Evolutionary conservation across 2,113 vertebrate genomes (phyloP), one percentile per base, ranked within the genome.

Genomic region (Anoplopoma fimbria): DNA sequence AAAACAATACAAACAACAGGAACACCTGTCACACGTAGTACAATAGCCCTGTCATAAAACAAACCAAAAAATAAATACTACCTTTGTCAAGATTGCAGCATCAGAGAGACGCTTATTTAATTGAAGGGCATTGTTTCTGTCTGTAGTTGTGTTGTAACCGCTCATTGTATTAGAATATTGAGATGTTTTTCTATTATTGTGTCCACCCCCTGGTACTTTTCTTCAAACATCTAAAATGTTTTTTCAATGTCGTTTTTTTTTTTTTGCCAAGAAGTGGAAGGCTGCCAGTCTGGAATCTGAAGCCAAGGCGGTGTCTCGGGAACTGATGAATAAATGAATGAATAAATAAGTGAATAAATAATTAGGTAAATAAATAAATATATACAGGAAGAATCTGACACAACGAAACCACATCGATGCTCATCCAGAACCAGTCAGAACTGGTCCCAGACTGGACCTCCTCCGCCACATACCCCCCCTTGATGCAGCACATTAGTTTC

Each of bases 401-500:
- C 13, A 9, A 51, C 15, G 15, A 68, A 72, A 29, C 7, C 36
- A 14, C 69, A 51, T 33, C 29, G 63, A 3, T 0, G 51, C 61
- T 36, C 36, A 25, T 38, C 47, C 51, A 65, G 77, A 75, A 53
- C 34, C 49, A 4, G 47, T 47, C 31, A 7, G 19, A 79, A 40
- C 87, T 29, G 49, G 0, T 72, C 73, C 79, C 81, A 58, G 81
- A 73, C 74, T 67, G 74, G 75, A 82, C 49, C 73, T 42, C 78
- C 76, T 69, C 33, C 61, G 27, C 79, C 60, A 73, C 86, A 62
- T 19, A 42, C 64, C 53, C 79, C 70, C 90, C 90, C 85, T 69
- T 47, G 91, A 90, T 90, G 92, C 91, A 85, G 85, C 80, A 87
- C 93, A 93, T 93, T 93, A 92, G 89, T 92, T 93, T 88, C 93